These are phyloP conservation scores for Parauchenoglanis punctatus DNA, from an alignment of 2,797 vertebrate species.

Conservation along the genomic window DNA sequence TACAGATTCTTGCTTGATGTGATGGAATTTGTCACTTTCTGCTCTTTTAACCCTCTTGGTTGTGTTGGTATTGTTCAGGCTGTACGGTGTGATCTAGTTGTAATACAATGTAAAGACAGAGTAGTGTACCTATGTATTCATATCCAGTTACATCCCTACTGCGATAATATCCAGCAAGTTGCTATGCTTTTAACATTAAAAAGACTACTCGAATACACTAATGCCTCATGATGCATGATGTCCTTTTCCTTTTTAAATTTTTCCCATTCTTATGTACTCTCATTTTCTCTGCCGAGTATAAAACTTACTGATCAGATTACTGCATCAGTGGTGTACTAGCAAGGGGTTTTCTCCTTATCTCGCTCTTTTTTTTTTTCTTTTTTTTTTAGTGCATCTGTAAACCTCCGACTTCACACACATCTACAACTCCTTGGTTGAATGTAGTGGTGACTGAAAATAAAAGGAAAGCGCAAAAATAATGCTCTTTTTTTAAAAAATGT, in stretches of 20 bases:
- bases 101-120: not conserved
- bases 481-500: not conserved
- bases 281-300: not conserved
- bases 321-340: not conserved
- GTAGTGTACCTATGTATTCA: not conserved
- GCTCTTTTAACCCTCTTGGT: not conserved
- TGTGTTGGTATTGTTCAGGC: not conserved
- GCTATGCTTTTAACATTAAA: not conserved
- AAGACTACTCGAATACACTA: not conserved
- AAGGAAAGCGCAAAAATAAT: not conserved
- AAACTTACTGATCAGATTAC: not conserved
- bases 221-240: not conserved
- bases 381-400: not conserved
- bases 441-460: not conserved
- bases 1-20: not conserved
- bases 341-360: not conserved
- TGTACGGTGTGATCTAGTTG: not conserved
- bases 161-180: not conserved
- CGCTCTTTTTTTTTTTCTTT: not conserved
- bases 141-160: not conserved
- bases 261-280: not conserved
- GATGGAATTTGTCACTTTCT: not conserved
- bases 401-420: not conserved
- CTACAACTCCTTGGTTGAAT: not conserved
- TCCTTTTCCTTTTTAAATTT: not conserved